Percentiles rank a stretch among this genome's conserved stretches.
Conservation (phyloP, 1,140 invertebrate genomes). For the Calliopsis andreniformis region DNA sequence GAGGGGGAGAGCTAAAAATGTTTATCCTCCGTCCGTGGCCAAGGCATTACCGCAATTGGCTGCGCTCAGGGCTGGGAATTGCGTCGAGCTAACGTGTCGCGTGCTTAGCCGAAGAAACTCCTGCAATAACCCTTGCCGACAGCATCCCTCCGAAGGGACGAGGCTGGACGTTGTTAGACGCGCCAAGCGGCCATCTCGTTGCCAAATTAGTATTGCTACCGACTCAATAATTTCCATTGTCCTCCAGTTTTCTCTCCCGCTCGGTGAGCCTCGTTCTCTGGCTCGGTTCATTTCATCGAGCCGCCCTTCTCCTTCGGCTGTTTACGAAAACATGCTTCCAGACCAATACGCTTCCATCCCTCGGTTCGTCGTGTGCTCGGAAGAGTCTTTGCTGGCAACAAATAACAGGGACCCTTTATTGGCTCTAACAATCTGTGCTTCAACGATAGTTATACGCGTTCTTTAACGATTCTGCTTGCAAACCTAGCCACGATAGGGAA, state of each 20-base stretch:
- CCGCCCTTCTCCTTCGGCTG: neutral
- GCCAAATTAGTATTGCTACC: conserved; percentile 53
- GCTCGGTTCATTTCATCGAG: neutral
- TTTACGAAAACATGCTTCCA: conserved; percentile 15
- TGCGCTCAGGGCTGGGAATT: conserved; percentile 53
- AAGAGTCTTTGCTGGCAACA: neutral
- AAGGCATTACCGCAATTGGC: conserved; percentile 62
- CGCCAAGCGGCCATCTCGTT: conserved; percentile 9
- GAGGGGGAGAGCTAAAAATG: conserved; percentile 29
- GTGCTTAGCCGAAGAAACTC: conserved; percentile 45
- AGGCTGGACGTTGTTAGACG: conserved; percentile 28
- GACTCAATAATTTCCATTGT: conserved; percentile 32
- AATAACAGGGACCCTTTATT: no score
- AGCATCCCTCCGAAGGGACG: conserved; percentile 28
- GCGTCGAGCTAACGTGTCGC: conserved; percentile 36
- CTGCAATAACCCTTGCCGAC: conserved; percentile 49
- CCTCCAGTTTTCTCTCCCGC: conserved; percentile 25
- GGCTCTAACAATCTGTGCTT: no score
- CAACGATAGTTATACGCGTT: no score
- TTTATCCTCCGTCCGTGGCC: conserved; percentile 25
- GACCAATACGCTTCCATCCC: neutral
- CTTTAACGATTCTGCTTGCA: no score
- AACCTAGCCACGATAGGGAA: no score
- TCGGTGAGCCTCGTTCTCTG: neutral
- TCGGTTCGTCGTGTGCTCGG: neutral